A percentile compares a stretch with the other conserved stretches of the same genome.
Conservation (phyloP, 2,888 invertebrate genomes). For the Dione vanillae region DNA sequence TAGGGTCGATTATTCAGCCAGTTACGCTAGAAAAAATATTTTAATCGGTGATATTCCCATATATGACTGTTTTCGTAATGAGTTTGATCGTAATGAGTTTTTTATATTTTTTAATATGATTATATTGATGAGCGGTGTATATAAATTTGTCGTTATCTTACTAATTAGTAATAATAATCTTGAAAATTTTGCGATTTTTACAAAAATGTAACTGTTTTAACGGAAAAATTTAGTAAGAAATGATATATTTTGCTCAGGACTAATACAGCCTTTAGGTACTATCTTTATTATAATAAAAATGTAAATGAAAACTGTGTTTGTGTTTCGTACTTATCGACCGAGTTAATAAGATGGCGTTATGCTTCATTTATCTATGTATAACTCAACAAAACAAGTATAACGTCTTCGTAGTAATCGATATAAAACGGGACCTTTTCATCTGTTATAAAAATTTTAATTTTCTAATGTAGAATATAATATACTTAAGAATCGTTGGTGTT, state of each 20-base stretch:
- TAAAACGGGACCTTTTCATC: not conserved
- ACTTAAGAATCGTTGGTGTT: not conserved
- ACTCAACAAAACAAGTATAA: not conserved
- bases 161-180: too few relatives aligned
- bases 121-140: too few relatives aligned
- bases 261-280: too few relatives aligned
- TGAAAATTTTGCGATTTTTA: too few relatives aligned
- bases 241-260: too few relatives aligned
- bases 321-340: not conserved
- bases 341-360: not conserved
- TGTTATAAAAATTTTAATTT: not conserved
- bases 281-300: not conserved
- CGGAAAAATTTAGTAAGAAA: too few relatives aligned
- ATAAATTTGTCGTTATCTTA: too few relatives aligned
- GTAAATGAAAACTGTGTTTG: not conserved
- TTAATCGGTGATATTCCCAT: not conserved
- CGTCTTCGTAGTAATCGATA: not conserved
- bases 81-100: too few relatives aligned
- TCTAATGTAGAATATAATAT: not conserved
- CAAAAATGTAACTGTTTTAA: too few relatives aligned
- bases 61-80: too few relatives aligned
- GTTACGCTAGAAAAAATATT: constrained; percentile 37
- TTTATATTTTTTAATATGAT: too few relatives aligned
- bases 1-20: constrained; percentile 55
- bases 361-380: not conserved